Percentiles rank a stretch among this genome's conserved stretches.
phyloP scores from a whole-genome alignment of 2,888 invertebrate genomes.

The Frankliniella fusca region DNA sequence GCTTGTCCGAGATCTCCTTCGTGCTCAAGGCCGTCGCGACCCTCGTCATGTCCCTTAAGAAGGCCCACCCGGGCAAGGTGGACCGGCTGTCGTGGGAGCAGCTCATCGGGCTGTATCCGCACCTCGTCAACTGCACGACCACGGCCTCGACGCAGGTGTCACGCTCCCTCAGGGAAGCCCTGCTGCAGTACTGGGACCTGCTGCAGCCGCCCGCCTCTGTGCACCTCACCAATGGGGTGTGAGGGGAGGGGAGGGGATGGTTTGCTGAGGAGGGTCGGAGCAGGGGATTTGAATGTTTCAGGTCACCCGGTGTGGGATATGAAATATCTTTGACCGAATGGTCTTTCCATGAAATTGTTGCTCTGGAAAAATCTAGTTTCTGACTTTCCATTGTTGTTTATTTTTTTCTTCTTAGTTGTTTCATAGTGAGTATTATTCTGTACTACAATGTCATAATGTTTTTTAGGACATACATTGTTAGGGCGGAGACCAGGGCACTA shows the following conservation, averaged over 20 bases:
- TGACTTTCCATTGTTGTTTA: background rate
- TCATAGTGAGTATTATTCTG: too few relatives aligned
- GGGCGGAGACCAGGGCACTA: too few relatives aligned
- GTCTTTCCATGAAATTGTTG: background rate
- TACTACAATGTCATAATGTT: too few relatives aligned
- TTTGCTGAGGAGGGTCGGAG: background rate
- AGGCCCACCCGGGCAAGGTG: conserved; percentile 52
- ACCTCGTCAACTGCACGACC: conserved; percentile 75
- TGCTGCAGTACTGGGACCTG: conserved; percentile 82
- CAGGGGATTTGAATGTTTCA: background rate
- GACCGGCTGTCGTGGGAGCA: conserved; percentile 67
- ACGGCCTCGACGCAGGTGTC: conserved; percentile 76
- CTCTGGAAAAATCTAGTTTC: background rate
- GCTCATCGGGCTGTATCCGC: conserved; percentile 85
- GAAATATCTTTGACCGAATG: background rate
- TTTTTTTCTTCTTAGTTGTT: background rate
- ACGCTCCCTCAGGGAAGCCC: conserved; percentile 73
- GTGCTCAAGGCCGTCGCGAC: conserved; percentile 92
- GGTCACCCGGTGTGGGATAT: background rate
- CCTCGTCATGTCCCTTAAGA: conserved; percentile 85
- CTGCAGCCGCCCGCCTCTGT: conserved; percentile 58
- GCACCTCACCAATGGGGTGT: conserved; percentile 1
- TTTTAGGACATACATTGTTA: too few relatives aligned
- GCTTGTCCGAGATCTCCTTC: conserved; percentile 92
- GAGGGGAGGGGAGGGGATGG: background rate